Evolutionary conservation across 2,888 invertebrate species (phyloP), one percentile per base, ranked within the genome.

Genomic region (Chesias legatella): DNA sequence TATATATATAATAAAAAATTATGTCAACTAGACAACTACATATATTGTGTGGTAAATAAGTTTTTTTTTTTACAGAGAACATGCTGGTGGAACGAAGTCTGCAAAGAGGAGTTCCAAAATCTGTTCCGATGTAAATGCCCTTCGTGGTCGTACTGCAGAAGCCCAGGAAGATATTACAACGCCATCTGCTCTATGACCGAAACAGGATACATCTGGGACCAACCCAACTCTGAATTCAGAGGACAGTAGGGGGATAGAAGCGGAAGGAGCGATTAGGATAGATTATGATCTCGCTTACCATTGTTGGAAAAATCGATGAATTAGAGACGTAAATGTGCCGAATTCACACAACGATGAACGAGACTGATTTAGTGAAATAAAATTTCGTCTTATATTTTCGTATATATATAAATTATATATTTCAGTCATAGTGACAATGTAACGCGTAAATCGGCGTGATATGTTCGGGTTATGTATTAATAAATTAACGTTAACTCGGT

Each of bases 61-160:
- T 35, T 29, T 32, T 52, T 42, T 36, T 26, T 29, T 42, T 83
- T 88, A 33, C 74, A 96, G 96, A 91, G 96, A 72, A 95, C 94
- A 33, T 96, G 96, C 77, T 96, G 95, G 95, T 96, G 95, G 94
- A 96, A 96, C 76, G 96, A 97, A 88, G 92, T 95, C 9, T 97
- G 96, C 85, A 96, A 97, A 71, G 95, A 96, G 72, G 96, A 96
- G 78, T 96, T 96, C 69, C 95, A 95, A 79, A 93, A 91, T 55
- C 90, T 94, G 57, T 96, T 96, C 77, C 91, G 95, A 45, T 97
- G 96, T 82, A 94, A 94, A 67, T 97, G 96, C 64, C 96, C 96
- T 0, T 91, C 93, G 48, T 96, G 94, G 93, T 95, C 95, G 0
- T 96, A 92, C 73, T 97, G 96, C 81, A 90, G 95, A 57, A 95